Evolutionary conservation across 2,113 vertebrate species (phyloP), one percentile per base, ranked within the genome.

Genomic region (Psephotus haematonotus): DNA sequence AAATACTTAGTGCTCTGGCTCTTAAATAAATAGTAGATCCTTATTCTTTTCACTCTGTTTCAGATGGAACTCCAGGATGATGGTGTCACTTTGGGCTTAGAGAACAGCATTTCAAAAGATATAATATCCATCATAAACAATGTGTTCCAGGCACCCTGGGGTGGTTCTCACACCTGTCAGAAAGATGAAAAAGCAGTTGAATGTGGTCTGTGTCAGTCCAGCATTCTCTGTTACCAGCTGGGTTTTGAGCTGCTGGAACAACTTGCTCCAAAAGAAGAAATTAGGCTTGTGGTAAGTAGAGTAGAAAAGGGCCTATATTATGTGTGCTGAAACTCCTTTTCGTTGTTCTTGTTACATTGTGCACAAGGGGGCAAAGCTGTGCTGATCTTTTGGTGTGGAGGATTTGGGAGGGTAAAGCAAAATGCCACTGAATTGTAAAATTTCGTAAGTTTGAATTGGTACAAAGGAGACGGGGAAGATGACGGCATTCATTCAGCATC

Each of bases 11-110:
- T 47, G 12, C 77, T 74, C 19, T 86, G 41, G 29, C 50, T 96
- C 92, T 75, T 86, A 91, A 82, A 83, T 64, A 53, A 87, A 63
- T 90, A 47, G 60, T 85, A 95, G 91, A 94, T 96, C 37, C 28
- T 55, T 91, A 75, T 35, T 76, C 19, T 70, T 52, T 63, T 83
- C 18, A 24, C 27, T 95, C 47, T 95, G 76, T 97, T 98, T 96
- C 97, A 99, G 99, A 99, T 99, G 99, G 99, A 99, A 97, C 98
- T 99, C 46, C 99, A 99, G 96, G 99, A 99, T 94, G 99, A 99
- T 46, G 99, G 99, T 62, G 98, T 99, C 97, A 99, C 99, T 65
- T 97, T 99, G 98, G 99, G 99, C 69, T 98, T 99, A 95, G 99
- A 99, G 91, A 99, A 99, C 96, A 99, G 98, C 95, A 98, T 99